Percentiles rank a stretch among this genome's conserved stretches.
phyloP scores from a whole-genome alignment of 2,797 vertebrate genomes.

The Diplodus puntazzo region DNA sequence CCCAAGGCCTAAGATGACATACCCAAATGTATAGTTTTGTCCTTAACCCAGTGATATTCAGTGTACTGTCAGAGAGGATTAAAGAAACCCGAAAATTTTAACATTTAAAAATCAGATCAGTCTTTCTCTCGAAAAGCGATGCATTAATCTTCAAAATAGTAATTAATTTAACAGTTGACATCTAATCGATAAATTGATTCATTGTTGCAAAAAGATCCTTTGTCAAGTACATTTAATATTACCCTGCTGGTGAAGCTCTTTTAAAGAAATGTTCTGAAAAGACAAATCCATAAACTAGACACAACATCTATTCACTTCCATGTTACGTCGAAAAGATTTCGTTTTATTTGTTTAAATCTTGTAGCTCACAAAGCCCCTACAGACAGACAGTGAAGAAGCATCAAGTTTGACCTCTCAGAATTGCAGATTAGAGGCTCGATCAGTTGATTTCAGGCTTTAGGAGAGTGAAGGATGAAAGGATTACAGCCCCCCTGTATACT shows the following conservation, averaged over 20 bases:
- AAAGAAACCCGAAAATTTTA: too few species aligned
- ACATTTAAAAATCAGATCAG: too few species aligned
- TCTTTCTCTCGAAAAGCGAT: too few species aligned
- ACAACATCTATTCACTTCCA: not conserved
- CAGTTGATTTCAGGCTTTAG: not conserved
- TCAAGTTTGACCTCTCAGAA: not conserved
- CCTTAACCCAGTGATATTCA: too few species aligned
- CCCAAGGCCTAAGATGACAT: too few species aligned
- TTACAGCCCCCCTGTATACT: constrained; percentile 8
- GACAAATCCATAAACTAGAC: not conserved
- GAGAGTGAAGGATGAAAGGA: constrained; percentile 33
- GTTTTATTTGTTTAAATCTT: not conserved
- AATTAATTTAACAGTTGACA: too few species aligned
- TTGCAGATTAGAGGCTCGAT: not conserved
- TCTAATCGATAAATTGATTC: too few species aligned
- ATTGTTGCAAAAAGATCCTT: not conserved
- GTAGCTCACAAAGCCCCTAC: not conserved
- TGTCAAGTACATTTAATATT: not conserved
- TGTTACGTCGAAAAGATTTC: not conserved
- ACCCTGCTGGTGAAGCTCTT: not conserved
- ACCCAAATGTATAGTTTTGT: too few species aligned
- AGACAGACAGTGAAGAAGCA: constrained; percentile 4
- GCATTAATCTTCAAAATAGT: too few species aligned
- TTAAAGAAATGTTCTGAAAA: not conserved
- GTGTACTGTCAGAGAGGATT: too few species aligned